A percentile compares a stretch with the other conserved stretches of the same genome.
Conservation (phyloP, 1,140 invertebrate species). For the silkworm (Bombyx mori) region ASM3026992v2 NC_085121.1:10789001-10789500, state of each 20-base stretch:
- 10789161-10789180: conserved; percentile 92
- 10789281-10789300: too few species aligned
- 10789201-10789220: conserved; percentile 62
- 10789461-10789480: conserved; percentile 21
- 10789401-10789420: too few species aligned
- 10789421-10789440: background rate
- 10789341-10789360: background rate
- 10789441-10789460: background rate
- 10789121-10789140: conserved; percentile 91
- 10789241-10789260: conserved; percentile 62
- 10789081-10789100: conserved; percentile 6
- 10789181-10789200: conserved; percentile 77
- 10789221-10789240: conserved; percentile 57
- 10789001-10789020: conserved; percentile 62
- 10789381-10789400: background rate
- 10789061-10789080: background rate
- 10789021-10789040: conserved; percentile 68
- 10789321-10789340: background rate
- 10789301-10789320: too few species aligned
- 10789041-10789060: background rate
- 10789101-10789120: conserved; percentile 86
- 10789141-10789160: conserved; percentile 85
- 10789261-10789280: conserved; percentile 3
- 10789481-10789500: conserved; percentile 84
- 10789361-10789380: background rate